Evolutionary conservation across 2,888 invertebrate species (phyloP).

Genomic region (Cataglyphis altisquamis): DNA sequence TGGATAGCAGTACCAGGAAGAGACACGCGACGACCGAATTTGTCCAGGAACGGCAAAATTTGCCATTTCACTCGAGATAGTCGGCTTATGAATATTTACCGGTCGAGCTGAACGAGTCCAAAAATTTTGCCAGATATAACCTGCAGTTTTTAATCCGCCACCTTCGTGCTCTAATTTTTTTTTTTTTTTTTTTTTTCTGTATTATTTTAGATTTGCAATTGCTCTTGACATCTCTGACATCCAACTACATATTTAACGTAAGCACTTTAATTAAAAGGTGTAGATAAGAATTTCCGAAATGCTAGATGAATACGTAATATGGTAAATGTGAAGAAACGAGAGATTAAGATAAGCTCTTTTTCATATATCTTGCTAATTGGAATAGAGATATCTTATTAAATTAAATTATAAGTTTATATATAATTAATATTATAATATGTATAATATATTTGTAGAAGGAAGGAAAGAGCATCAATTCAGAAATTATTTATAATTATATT

Average conservation of each 20-base stretch:
- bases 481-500: background rate
- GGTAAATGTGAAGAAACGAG: slow-evolving; percentile 17
- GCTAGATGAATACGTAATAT: slow-evolving; percentile 19
- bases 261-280: background rate
- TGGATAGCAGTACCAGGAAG: slow-evolving; percentile 22
- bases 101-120: background rate
- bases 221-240: background rate
- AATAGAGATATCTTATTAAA: background rate
- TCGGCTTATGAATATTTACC: slow-evolving; percentile 53
- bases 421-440: background rate
- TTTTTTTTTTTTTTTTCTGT: background rate
- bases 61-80: slow-evolving; percentile 34
- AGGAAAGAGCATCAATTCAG: background rate
- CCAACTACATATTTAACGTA: slow-evolving; percentile 27
- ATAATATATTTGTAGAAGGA: background rate
- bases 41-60: slow-evolving; percentile 38
- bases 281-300: slow-evolving; percentile 23
- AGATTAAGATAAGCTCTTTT: slow-evolving; percentile 13
- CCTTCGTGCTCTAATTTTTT: background rate
- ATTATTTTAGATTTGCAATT: slow-evolving; percentile 14
- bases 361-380: background rate
- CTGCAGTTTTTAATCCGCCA: background rate
- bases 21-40: slow-evolving; percentile 55
- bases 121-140: slow-evolving; percentile 20
- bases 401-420: slow-evolving; percentile 5